Base-by-base conservation (phyloP, 1,140 invertebrate genomes). In the Delia radicum region DNA sequence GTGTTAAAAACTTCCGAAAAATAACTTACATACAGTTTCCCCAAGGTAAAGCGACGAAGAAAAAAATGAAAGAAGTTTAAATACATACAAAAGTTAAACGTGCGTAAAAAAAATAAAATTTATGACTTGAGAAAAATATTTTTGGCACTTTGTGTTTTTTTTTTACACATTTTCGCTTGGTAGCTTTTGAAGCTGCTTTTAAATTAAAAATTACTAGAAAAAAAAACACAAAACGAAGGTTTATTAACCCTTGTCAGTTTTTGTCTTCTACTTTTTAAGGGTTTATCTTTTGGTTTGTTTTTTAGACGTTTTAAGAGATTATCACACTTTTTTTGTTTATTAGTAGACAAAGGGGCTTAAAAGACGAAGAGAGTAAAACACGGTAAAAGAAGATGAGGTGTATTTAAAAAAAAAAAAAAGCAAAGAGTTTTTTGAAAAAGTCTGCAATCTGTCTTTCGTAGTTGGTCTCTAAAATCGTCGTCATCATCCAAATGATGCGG, bases 401-500 rank as follows among this genome's bases (percentile, higher is more conserved):
- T 18, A 55, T 55, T 21, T 55, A 4, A 7, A 21, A 55, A n/a
- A 21, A 1, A 48, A 33, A 33, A 33, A 33, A 15, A 42, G 24
- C 3, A 48, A 48, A 48, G 46, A n/a, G 18, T 55, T 55, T 55
- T 55, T 21, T n/a, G n/a, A n/a, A 55, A 55, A 24, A 69, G 65
- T 69, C 65, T 69, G 65, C 65, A 69, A 69, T 69, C 65, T 69
- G 65, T 69, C 65, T 69, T 69, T 69, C 29, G 24, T 69, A 29
- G 63, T 31, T 67, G 63, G 27, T 67, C 63, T n/a, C 29, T 42
- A n/a, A n/a, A n/a, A n/a, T n/a, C n/a, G n/a, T n/a, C n/a, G n/a
- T n/a, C n/a, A 69, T 69, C 69, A 69, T 42, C 74, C 65, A 55
- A 76, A 76, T 76, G 75, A 76, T 76, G 75, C 75, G 75, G 75